phyloP scores from a whole-genome alignment of 2,888 invertebrate genomes.

The Dorcus parallelipipedus region DNA sequence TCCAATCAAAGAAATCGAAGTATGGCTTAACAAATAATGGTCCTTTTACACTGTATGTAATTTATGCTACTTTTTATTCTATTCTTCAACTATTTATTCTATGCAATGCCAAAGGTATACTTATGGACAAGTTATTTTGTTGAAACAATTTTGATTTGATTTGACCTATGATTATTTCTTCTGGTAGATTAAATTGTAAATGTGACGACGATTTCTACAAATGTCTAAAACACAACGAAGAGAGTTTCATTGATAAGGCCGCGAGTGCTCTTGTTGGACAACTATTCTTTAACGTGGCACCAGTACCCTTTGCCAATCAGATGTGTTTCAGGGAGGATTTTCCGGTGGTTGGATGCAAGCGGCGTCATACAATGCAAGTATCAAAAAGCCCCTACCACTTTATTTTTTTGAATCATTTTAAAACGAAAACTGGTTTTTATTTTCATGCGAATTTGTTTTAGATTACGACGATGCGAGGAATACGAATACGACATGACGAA shows the following conservation, averaged over 20 bases:
- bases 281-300: conserved; percentile 56
- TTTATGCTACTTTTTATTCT: no score
- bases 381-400: not conserved
- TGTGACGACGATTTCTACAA: conserved; percentile 55
- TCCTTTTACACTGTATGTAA: no score
- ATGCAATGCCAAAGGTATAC: no score
- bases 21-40: no score
- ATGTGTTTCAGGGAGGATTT: conserved; percentile 60
- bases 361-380: conserved; percentile 51
- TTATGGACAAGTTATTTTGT: no score
- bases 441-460: not conserved
- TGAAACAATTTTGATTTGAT: no score
- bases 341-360: conserved; percentile 53
- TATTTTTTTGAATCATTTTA: no score
- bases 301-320: conserved; percentile 40
- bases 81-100: no score
- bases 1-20: conserved; percentile 36
- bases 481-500: conserved; percentile 3
- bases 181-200: conserved; percentile 51
- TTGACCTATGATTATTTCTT: no score
- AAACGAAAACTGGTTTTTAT: no score
- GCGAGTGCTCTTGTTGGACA: conserved; percentile 46
- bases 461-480: not conserved
- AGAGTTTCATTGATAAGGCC: conserved; percentile 7
- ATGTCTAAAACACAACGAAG: conserved; percentile 38